phyloP scores from a whole-genome alignment of 2,888 invertebrate genomes.

The Yponomeuta plumbellus region DNA sequence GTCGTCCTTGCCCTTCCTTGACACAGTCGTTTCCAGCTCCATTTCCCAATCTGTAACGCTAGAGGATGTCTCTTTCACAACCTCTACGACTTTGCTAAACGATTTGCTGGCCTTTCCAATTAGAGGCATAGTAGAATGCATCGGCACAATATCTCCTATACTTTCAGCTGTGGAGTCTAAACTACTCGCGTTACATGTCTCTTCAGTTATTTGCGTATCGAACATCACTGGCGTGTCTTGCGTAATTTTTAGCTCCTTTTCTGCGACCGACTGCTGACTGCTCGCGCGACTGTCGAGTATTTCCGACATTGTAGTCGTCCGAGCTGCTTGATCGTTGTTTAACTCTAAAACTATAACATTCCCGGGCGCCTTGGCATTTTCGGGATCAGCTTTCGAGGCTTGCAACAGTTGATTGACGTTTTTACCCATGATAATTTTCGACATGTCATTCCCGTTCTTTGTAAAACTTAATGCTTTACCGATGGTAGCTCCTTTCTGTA shows the following conservation, averaged over 20 bases:
- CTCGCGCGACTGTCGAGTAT: constrained; percentile 57
- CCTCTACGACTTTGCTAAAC: constrained; percentile 47
- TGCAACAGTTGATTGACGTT: constrained; percentile 67
- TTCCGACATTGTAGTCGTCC: constrained; percentile 67
- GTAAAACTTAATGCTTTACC: constrained; percentile 67
- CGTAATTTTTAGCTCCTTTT: constrained; percentile 53
- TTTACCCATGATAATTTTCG: constrained; percentile 72
- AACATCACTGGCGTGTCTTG: constrained; percentile 77
- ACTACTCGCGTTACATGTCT: constrained; percentile 59
- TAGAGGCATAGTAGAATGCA: constrained; percentile 43
- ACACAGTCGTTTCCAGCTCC: constrained; percentile 71
- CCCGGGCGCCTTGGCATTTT: constrained; percentile 52
- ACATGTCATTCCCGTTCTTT: constrained; percentile 67
- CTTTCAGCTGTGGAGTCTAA: constrained; percentile 62
- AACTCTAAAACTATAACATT: constrained; percentile 69
- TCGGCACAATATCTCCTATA: constrained; percentile 52
- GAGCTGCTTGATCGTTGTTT: constrained; percentile 64
- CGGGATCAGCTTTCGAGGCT: constrained; percentile 49
- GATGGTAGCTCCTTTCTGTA: constrained; percentile 75
- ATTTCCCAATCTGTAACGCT: constrained; percentile 78
- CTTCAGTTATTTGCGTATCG: constrained; percentile 55
- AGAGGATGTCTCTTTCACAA: constrained; percentile 50
- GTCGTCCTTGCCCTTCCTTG: constrained; percentile 60
- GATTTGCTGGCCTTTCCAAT: constrained; percentile 46
- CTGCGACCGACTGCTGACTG: constrained; percentile 34